phyloP scores from a whole-genome alignment of 2,888 invertebrate genomes.

The Diplolepis rosae region DNA sequence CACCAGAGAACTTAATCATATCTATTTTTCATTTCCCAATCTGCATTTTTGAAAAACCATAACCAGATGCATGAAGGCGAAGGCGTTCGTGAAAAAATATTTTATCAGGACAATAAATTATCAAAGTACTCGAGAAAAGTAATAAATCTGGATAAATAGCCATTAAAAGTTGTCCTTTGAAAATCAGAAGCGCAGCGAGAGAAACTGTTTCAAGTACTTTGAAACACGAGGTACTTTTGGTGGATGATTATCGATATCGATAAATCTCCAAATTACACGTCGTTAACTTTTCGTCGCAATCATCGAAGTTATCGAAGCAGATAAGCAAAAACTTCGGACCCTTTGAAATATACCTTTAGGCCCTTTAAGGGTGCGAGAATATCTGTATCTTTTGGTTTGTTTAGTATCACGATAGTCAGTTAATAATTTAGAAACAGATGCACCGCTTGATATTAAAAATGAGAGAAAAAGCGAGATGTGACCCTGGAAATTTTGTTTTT shows the following conservation, averaged over 20 bases:
- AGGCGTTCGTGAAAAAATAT: not conserved
- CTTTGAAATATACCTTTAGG: slow-evolving; percentile 3
- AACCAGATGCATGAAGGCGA: not conserved
- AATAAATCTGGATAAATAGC: slow-evolving; percentile 3
- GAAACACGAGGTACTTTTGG: not conserved
- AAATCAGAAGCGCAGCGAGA: not conserved
- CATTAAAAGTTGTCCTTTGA: not conserved
- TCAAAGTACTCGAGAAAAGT: not conserved
- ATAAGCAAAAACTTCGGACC: slow-evolving; percentile 36
- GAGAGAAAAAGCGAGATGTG: not conserved
- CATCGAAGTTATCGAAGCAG: slow-evolving; percentile 40
- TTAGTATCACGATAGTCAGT: not conserved
- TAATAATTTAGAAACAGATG: not conserved
- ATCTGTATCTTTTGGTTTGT: not conserved
- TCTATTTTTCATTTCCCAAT: not conserved
- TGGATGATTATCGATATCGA: not conserved
- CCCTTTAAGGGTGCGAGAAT: not conserved
- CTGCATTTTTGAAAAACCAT: not conserved
- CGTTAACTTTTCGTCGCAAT: slow-evolving; percentile 44
- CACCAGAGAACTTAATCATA: not conserved
- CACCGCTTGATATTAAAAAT: not conserved
- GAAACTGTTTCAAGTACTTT: not conserved
- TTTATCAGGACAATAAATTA: not conserved
- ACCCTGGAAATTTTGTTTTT: not conserved
- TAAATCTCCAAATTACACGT: slow-evolving; percentile 33